Conservation (phyloP, 1,140 invertebrate genomes). For the Manduca sexta region DNA sequence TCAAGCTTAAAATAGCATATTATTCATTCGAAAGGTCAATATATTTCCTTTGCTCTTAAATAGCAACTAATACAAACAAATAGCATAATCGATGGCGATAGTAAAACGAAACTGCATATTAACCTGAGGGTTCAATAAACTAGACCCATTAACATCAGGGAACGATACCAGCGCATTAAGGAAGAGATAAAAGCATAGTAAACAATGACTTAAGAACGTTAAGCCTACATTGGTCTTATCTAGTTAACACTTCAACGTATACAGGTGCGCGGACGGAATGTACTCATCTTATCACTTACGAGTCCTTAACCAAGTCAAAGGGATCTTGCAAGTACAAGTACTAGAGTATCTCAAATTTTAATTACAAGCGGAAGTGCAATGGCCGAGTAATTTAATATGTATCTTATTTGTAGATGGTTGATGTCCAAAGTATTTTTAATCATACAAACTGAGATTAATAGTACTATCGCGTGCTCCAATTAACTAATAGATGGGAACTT, state of each 20-base stretch:
- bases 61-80: no score
- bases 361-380: slow-evolving; percentile 5
- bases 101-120: no score
- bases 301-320: neutral
- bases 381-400: slow-evolving; percentile 7
- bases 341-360: neutral
- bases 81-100: no score
- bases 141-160: neutral
- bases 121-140: no score
- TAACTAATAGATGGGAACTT: slow-evolving; percentile 21
- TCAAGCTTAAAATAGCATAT: no score
- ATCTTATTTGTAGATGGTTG: neutral
- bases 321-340: neutral
- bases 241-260: slow-evolving; percentile 4
- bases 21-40: no score
- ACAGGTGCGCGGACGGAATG: slow-evolving; percentile 8
- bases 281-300: slow-evolving; percentile 7
- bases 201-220: slow-evolving; percentile 12
- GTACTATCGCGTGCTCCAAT: slow-evolving; percentile 37
- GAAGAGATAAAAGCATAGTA: slow-evolving; percentile 16
- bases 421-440: slow-evolving; percentile 16
- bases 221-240: slow-evolving; percentile 13
- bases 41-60: no score
- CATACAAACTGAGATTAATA: slow-evolving; percentile 32
- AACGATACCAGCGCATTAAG: slow-evolving; percentile 4